Conservation (phyloP, 2,888 invertebrate genomes). For the Cryptus viduatorius region DNA sequence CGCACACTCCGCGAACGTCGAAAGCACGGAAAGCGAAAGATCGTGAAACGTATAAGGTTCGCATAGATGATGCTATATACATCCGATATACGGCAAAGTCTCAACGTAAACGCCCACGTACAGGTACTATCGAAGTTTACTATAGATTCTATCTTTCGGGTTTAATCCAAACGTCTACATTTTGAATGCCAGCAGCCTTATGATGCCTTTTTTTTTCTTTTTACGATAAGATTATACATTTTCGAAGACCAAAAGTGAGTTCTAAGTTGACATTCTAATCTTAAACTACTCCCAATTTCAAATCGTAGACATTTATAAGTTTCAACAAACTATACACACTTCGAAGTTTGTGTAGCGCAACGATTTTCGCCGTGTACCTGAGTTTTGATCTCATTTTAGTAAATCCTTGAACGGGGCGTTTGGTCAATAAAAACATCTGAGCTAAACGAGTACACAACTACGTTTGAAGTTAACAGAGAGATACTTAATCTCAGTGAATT, state of each 20-base stretch:
- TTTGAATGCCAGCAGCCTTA: background rate
- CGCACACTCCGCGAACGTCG: conserved; percentile 10
- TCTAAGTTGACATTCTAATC: too few relatives aligned
- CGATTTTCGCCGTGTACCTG: too few relatives aligned
- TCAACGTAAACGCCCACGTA: conserved; percentile 34
- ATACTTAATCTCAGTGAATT: background rate
- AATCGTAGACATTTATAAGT: too few relatives aligned
- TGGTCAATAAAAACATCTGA: too few relatives aligned
- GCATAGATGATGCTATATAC: conserved; percentile 24
- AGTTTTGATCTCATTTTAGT: too few relatives aligned
- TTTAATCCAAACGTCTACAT: background rate
- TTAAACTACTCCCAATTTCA: too few relatives aligned
- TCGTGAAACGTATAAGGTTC: conserved; percentile 41
- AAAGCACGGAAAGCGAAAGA: conserved; percentile 40
- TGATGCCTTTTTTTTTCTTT: background rate
- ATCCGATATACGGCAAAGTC: conserved; percentile 26
- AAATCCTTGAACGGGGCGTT: too few relatives aligned
- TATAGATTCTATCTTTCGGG: conserved; percentile 33
- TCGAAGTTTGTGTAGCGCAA: too few relatives aligned
- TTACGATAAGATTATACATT: background rate
- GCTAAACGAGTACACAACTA: too few relatives aligned
- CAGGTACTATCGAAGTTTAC: conserved; percentile 12
- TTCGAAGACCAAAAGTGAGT: too few relatives aligned
- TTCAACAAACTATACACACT: too few relatives aligned
- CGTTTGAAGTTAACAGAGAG: background rate